A percentile compares a stretch with the other conserved stretches of the same genome.
Evolutionary conservation across 2,113 vertebrate genomes (phyloP).

Genomic region (Solenodon paradoxus): DNA sequence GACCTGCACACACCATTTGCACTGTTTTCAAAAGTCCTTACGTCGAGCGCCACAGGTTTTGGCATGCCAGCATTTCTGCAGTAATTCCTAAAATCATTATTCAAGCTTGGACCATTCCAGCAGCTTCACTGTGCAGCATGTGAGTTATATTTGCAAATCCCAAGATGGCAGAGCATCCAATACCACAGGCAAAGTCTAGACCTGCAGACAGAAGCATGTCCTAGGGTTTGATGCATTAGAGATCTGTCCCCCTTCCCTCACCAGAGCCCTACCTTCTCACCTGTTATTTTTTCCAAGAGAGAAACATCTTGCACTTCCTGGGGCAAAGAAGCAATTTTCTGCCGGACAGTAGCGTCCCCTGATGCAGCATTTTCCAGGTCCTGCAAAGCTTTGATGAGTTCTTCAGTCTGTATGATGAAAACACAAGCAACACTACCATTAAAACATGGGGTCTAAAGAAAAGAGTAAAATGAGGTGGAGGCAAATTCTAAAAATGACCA

Average conservation of each 20-base stretch:
- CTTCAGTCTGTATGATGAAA: constrained; percentile 88
- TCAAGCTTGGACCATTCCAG: neutral
- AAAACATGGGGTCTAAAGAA: neutral
- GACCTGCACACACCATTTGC: neutral
- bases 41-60: neutral
- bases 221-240: neutral
- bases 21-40: neutral
- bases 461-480: constrained; percentile 3
- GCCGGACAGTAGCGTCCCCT: constrained; percentile 95
- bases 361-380: constrained; percentile 98
- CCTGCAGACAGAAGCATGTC: neutral
- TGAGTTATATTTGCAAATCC: neutral
- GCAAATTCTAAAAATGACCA: neutral
- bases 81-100: neutral
- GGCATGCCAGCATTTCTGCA: neutral
- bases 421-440: constrained; percentile 11
- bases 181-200: neutral
- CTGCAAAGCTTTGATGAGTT: constrained; percentile 97
- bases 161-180: neutral
- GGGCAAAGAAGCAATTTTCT: constrained; percentile 97
- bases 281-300: constrained; percentile 96
- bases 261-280: constrained; percentile 76
- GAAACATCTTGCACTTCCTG: constrained; percentile 99
- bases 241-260: neutral
- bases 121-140: neutral